These are phyloP conservation scores for Cetonia aurata DNA, from an alignment of 2,888 invertebrate species.

Conservation along the genomic window DNA sequence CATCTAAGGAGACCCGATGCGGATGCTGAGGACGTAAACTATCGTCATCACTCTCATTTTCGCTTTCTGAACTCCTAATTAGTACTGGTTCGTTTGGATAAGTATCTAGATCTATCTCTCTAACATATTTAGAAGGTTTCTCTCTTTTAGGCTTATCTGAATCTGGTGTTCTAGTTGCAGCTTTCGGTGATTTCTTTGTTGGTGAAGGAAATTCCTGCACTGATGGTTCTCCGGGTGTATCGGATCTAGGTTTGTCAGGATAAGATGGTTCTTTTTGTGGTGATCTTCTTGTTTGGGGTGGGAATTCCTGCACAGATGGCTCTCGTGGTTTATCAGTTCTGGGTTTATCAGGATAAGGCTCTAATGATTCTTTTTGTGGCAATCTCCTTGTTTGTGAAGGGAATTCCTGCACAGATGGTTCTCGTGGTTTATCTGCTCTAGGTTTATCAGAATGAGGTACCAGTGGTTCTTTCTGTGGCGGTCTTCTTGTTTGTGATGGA, in stretches of 20 bases:
- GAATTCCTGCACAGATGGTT: conserved; percentile 52
- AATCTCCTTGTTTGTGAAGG: conserved; percentile 52
- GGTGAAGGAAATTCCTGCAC: background rate
- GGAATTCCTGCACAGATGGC: conserved; percentile 49
- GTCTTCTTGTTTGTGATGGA: conserved; percentile 51
- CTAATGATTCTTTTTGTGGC: conserved; percentile 49
- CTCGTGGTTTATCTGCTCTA: conserved; percentile 41
- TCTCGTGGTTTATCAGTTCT: conserved; percentile 38
- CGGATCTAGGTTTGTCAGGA: conserved; percentile 49
- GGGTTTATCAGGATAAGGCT: conserved; percentile 46
- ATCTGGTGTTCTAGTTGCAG: conserved; percentile 24
- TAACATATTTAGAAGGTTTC: conserved; percentile 35
- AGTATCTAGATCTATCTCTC: too few relatives aligned
- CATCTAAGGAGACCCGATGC: conserved; percentile 39
- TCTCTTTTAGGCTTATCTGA: conserved; percentile 27
- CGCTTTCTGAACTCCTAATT: background rate
- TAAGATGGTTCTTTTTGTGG: conserved; percentile 52
- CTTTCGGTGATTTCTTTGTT: conserved; percentile 23
- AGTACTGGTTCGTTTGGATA: background rate
- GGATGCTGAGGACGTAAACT: background rate
- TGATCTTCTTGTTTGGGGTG: conserved; percentile 52
- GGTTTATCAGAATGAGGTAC: conserved; percentile 51
- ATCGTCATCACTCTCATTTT: conserved; percentile 11
- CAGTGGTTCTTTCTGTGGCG: conserved; percentile 50
- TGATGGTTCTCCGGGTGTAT: too few relatives aligned